phyloP scores from a whole-genome alignment of 2,797 vertebrate species.

The Typhlichthys subterraneus region DNA sequence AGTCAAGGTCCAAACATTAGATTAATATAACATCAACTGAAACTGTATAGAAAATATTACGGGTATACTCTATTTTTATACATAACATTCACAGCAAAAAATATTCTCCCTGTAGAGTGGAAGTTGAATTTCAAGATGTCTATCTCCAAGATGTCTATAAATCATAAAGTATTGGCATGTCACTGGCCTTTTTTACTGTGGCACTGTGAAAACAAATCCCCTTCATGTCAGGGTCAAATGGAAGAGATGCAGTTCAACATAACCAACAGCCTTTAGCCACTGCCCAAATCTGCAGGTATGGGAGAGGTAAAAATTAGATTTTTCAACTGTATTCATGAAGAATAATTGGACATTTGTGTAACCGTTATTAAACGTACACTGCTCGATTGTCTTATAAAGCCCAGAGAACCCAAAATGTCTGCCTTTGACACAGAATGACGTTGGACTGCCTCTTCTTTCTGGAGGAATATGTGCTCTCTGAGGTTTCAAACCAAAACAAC shows the following conservation, averaged over 20 bases:
- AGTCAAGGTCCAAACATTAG: conserved; percentile 58
- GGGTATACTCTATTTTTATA: conserved; percentile 41
- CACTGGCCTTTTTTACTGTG: conserved; percentile 21
- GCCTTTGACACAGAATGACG: no score
- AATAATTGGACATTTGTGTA: no score
- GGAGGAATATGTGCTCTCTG: no score
- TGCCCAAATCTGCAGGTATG: conserved; percentile 44
- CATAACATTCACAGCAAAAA: conserved; percentile 54
- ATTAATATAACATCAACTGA: conserved; percentile 62
- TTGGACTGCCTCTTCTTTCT: no score
- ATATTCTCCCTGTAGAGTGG: conserved; percentile 30
- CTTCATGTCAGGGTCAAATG: conserved; percentile 28
- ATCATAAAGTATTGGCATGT: conserved; percentile 13
- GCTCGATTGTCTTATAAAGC: no score
- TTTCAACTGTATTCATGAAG: conserved; percentile 9
- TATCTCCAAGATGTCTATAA: conserved; percentile 6
- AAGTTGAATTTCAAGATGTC: conserved; percentile 19
- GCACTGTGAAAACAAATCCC: conserved; percentile 15
- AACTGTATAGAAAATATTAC: conserved; percentile 60
- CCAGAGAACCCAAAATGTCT: no score
- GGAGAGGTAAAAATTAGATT: conserved; percentile 45
- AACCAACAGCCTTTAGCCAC: conserved; percentile 46
- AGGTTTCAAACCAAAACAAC: no score
- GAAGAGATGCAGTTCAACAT: conserved; percentile 30
- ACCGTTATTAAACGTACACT: no score